Percentiles rank a stretch among this genome's conserved stretches.
phyloP scores from a whole-genome alignment of 2,797 vertebrate genomes.

The Remorina albescens region DNA sequence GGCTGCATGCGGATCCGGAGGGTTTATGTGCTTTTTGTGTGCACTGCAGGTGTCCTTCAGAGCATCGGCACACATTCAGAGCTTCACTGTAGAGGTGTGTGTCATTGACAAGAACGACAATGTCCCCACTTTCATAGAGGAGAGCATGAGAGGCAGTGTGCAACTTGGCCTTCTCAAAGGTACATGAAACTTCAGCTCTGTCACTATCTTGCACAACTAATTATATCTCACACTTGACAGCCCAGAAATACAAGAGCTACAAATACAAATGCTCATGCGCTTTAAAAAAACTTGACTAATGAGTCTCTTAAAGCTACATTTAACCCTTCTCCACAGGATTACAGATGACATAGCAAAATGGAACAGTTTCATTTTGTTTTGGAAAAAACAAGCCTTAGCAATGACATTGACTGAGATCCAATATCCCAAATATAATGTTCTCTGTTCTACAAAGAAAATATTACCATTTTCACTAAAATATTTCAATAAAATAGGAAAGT shows the following conservation, averaged over 20 bases:
- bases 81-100: slow-evolving; percentile 80
- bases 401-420: neutral
- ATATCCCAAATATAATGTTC: neutral
- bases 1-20: neutral
- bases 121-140: slow-evolving; percentile 82
- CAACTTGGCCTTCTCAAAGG: slow-evolving; percentile 87
- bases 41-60: slow-evolving; percentile 79
- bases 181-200: slow-evolving; percentile 50
- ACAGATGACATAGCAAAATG: neutral
- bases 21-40: slow-evolving; percentile 15
- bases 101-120: slow-evolving; percentile 89
- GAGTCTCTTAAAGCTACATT: slow-evolving; percentile 7
- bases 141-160: slow-evolving; percentile 83
- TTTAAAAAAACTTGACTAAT: neutral
- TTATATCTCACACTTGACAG: slow-evolving; percentile 1
- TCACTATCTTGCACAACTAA: neutral
- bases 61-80: slow-evolving; percentile 77
- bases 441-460: neutral
- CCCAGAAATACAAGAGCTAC: neutral
- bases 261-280: neutral
- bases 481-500: neutral
- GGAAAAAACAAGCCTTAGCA: neutral
- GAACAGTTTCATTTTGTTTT: neutral
- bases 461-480: neutral
- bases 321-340: neutral